phyloP scores from a whole-genome alignment of 2,797 vertebrate genomes.

The Galaxias olidus region DNA sequence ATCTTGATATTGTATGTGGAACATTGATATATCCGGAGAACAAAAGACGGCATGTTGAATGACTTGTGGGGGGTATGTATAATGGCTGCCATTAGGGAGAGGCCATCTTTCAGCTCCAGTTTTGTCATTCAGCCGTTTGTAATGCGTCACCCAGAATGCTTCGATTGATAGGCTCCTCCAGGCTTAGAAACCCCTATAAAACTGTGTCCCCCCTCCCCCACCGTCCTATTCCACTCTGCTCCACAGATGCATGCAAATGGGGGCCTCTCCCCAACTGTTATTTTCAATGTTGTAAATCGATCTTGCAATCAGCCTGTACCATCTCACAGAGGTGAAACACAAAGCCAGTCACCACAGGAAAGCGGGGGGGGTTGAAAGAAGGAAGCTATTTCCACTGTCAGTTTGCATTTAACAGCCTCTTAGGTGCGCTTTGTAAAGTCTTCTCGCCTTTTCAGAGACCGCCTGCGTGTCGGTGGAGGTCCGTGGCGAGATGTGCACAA shows the following conservation, averaged over 20 bases:
- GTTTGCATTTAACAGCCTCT: constrained; percentile 68
- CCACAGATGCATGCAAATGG: constrained; percentile 45
- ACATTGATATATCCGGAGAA: constrained; percentile 46
- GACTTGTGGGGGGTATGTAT: constrained; percentile 19
- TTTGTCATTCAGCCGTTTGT: constrained; percentile 54
- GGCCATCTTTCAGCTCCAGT: constrained; percentile 40
- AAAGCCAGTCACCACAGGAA: constrained; percentile 49
- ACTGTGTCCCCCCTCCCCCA: background rate
- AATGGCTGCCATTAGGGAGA: constrained; percentile 43
- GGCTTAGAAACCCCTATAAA: constrained; percentile 9
- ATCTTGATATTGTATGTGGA: constrained; percentile 57
- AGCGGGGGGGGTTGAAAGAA: constrained; percentile 25
- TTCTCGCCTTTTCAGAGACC: constrained; percentile 70
- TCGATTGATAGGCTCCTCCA: constrained; percentile 60
- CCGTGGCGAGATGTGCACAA: constrained; percentile 70
- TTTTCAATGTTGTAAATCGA: constrained; percentile 52
- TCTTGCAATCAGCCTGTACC: constrained; percentile 45
- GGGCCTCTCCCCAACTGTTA: constrained; percentile 33
- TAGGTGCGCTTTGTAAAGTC: constrained; percentile 68
- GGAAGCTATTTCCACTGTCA: constrained; percentile 72
- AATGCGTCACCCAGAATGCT: constrained; percentile 53
- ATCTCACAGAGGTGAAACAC: constrained; percentile 28
- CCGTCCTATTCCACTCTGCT: constrained; percentile 32
- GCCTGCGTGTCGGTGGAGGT: constrained; percentile 65
- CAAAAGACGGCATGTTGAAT: constrained; percentile 48